Evolutionary conservation across 53 echinoderm and acorn worm species (phyloP).

Genomic region (Apostichopus leukothele): DNA sequence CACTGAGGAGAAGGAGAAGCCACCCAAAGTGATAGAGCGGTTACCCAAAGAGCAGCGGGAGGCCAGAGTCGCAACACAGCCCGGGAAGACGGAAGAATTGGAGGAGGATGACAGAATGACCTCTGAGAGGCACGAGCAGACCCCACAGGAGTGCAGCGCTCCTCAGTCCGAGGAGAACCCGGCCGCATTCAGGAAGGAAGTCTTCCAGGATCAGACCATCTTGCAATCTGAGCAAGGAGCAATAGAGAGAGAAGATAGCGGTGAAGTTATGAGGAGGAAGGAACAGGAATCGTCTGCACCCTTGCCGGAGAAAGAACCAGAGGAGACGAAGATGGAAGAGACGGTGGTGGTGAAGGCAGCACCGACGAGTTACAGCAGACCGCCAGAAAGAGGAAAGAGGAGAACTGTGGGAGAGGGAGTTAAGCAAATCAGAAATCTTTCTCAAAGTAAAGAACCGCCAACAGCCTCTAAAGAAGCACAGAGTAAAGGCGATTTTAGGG

Average conservation of each 20-base stretch:
- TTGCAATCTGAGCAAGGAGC: background rate
- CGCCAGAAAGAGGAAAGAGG: slow-evolving; percentile 30
- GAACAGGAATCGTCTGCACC: background rate
- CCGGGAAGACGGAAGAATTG: background rate
- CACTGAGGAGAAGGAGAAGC: slow-evolving; percentile 29
- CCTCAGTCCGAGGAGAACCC: background rate
- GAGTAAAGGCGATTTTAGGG: slow-evolving; percentile 53
- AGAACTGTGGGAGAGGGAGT: background rate
- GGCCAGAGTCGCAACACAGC: slow-evolving; percentile 28
- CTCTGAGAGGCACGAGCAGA: background rate
- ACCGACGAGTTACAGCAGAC: slow-evolving; percentile 12
- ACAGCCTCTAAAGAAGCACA: slow-evolving; percentile 8
- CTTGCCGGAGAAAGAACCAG: background rate
- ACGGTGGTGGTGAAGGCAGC: background rate
- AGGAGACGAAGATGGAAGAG: background rate
- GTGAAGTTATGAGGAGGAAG: background rate
- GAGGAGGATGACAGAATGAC: background rate
- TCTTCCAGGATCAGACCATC: background rate
- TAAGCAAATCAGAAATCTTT: slow-evolving; percentile 20
- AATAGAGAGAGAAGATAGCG: background rate
- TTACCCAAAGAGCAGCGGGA: slow-evolving; percentile 39
- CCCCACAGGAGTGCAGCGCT: background rate
- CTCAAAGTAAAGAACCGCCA: slow-evolving; percentile 15
- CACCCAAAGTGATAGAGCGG: slow-evolving; percentile 35
- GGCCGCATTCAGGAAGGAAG: background rate